phyloP scores from a whole-genome alignment of 2,888 invertebrate genomes.

The Exocentrus adspersus region DNA sequence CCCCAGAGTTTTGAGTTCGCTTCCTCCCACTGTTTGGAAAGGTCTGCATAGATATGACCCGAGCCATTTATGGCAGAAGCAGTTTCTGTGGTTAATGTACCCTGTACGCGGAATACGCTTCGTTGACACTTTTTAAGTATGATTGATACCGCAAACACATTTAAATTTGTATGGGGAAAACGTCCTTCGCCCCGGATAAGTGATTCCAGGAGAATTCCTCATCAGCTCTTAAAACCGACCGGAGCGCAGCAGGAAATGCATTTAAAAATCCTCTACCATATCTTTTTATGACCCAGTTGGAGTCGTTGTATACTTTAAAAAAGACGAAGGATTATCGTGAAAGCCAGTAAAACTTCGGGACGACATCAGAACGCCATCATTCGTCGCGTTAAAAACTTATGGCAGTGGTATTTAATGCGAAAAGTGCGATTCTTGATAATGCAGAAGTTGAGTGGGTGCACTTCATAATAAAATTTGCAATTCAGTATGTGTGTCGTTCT shows the following conservation, averaged over 20 bases:
- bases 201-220: constrained; percentile 14
- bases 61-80: constrained; percentile 31
- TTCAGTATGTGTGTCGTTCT: not conserved
- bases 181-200: not conserved
- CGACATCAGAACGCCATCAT: not conserved
- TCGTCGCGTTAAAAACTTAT: too few species aligned
- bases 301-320: not conserved
- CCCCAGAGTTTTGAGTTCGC: not conserved
- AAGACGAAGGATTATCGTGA: not conserved
- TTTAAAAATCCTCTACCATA: constrained; percentile 29
- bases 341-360: constrained; percentile 2
- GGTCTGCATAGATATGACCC: constrained; percentile 8
- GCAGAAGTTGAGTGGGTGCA: too few species aligned
- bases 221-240: constrained; percentile 37
- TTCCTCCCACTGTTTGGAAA: too few species aligned
- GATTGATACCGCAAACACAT: constrained; percentile 50
- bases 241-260: constrained; percentile 42
- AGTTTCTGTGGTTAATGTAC: constrained; percentile 40
- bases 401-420: too few species aligned
- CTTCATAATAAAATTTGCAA: too few species aligned
- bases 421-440: too few species aligned
- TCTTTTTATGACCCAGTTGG: not conserved
- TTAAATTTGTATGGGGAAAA: constrained; percentile 40
- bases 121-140: constrained; percentile 45
- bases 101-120: constrained; percentile 36